These are phyloP conservation scores for Ectropis crepuscularia DNA, from an alignment of 2,888 invertebrate species.

Conservation along the genomic window DNA sequence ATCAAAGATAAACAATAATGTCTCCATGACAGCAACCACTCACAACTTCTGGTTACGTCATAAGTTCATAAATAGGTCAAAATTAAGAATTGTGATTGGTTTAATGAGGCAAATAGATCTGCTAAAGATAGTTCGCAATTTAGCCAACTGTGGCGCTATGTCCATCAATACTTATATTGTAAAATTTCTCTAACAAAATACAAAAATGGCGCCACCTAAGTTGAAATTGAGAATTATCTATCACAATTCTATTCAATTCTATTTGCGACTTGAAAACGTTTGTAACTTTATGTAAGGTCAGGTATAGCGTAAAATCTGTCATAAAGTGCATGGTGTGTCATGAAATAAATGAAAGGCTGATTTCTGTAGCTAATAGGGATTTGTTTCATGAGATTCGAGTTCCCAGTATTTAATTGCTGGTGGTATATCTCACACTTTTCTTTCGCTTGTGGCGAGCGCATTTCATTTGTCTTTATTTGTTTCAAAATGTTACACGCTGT, in stretches of 20 bases:
- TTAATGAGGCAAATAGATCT: too few species aligned
- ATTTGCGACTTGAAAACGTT: neutral
- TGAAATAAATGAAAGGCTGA: constrained; percentile 20
- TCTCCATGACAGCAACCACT: too few species aligned
- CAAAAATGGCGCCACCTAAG: too few species aligned
- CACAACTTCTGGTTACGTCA: too few species aligned
- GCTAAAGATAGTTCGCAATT: too few species aligned
- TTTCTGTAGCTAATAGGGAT: constrained; percentile 18
- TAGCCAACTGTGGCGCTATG: too few species aligned
- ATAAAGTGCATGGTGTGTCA: constrained; percentile 14
- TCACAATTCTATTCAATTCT: neutral
- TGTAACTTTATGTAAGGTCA: neutral
- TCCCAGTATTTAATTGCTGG: constrained; percentile 22
- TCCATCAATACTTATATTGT: too few species aligned
- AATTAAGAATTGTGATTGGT: too few species aligned
- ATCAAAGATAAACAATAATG: too few species aligned
- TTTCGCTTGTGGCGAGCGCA: constrained; percentile 7
- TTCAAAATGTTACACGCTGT: constrained; percentile 2
- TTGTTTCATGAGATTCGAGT: constrained; percentile 23
- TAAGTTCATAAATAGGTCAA: too few species aligned
- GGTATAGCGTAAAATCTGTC: constrained; percentile 1
- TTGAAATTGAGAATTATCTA: too few species aligned
- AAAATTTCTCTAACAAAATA: too few species aligned
- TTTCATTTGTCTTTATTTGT: constrained; percentile 4
- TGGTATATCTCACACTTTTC: constrained; percentile 9